A percentile compares a stretch with the other conserved stretches of the same genome.
Conservation (phyloP, 2,113 vertebrate species). For the Gnathonemus longibarbis region DNA sequence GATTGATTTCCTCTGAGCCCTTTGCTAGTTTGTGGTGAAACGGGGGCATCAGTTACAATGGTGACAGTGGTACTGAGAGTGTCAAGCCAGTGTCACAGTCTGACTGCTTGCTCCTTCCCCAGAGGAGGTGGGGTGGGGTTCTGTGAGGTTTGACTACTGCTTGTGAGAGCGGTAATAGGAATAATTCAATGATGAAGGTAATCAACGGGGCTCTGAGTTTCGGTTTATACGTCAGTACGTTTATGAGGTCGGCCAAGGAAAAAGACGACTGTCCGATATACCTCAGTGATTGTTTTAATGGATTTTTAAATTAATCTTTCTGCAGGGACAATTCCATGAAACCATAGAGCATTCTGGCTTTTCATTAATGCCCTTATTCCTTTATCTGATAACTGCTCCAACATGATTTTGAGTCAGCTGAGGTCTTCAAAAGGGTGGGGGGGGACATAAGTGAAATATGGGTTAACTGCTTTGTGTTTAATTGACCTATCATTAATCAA, state of each 20-base stretch:
- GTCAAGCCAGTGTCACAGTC: background rate
- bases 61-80: background rate
- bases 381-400: constrained; percentile 16
- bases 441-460: background rate
- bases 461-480: background rate
- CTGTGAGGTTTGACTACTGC: background rate
- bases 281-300: constrained; percentile 6
- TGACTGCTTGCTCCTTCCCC: background rate
- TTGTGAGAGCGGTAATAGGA: background rate
- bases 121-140: background rate
- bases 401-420: background rate
- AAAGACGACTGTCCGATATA: background rate
- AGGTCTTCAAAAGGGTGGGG: background rate
- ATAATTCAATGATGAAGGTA: background rate
- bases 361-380: background rate
- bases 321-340: background rate
- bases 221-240: background rate
- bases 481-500: background rate
- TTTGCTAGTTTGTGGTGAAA: background rate
- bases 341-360: background rate
- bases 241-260: background rate
- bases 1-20: background rate
- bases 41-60: background rate
- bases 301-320: constrained; percentile 16
- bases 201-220: background rate